Evolutionary conservation across 2,888 invertebrate species (phyloP), one percentile per base, ranked within the genome.

Genomic region (Gerris lacustris): DNA sequence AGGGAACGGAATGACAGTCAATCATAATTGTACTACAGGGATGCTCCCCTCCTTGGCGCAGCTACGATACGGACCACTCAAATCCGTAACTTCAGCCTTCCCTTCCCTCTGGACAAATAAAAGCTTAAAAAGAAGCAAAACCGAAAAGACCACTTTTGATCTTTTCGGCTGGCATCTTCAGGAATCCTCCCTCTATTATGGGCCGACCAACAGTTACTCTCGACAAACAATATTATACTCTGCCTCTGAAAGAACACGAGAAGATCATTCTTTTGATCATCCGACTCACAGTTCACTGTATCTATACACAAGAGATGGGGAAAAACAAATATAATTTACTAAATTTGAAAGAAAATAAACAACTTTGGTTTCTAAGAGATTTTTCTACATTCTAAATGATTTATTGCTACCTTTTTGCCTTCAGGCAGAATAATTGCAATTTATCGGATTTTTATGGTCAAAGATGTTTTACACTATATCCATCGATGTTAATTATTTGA

Each of bases 71-170:
- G 15, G 55, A 55, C 55, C 55, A 55, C 55, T 55, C 55, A 55
- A 55, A 55, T 55, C 55, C 55, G 55, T 55, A 55, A 55, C 55
- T 55, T 55, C 11, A 55, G 9, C 55, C 55, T 55, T 2, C 55
- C 15, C 15, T 15, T 55, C 55, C 55, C 55, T 55, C 15, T 55
- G 55, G 55, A 55, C 55, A 55, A 55, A 55, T 55, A 55, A 55
- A 55, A 15, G 15, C 55, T 55, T 55, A 11, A 11, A 11, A 11
- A 55, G 15, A 55, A 55, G 15, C 9, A 55, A 55, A 55, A 9
- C 55, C 55, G 15, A 55, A 55, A 55, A 55, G 55, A 55, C 55
- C 55, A 55, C 55, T 55, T 55, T 55, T 55, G 55, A 55, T 55
- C 55, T 55, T 55, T 4, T 31, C 31, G 55, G 5, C 9, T 55